These are phyloP conservation scores for Musca vetustissima DNA, from an alignment of 1,140 invertebrate genomes.

Conservation along the genomic window DNA sequence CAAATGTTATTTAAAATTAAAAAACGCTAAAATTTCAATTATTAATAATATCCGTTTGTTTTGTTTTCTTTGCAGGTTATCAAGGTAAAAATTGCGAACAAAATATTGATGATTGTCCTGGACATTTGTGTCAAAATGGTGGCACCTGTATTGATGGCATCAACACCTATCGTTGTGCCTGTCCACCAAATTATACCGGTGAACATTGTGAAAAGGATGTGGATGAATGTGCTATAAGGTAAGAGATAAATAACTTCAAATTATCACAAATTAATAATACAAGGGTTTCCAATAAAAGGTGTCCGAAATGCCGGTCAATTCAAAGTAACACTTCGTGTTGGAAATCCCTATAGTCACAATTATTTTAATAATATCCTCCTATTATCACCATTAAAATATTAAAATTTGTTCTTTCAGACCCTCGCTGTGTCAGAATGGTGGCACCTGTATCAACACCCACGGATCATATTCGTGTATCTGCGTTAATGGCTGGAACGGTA, in stretches of 20 bases:
- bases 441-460: slow-evolving; percentile 88
- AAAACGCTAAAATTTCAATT: too few relatives aligned
- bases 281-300: too few relatives aligned
- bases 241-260: slow-evolving; percentile 31
- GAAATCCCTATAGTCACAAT: too few relatives aligned
- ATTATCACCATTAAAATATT: too few relatives aligned
- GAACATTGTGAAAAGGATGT: slow-evolving; percentile 78
- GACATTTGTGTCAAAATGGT: slow-evolving; percentile 87
- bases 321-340: too few relatives aligned
- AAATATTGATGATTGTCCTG: slow-evolving; percentile 88
- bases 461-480: slow-evolving; percentile 95
- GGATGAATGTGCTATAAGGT: slow-evolving; percentile 75
- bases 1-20: too few relatives aligned
- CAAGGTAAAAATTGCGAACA: slow-evolving; percentile 84
- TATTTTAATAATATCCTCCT: too few relatives aligned
- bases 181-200: slow-evolving; percentile 85
- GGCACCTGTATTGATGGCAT: slow-evolving; percentile 86
- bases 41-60: not conserved
- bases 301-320: too few relatives aligned
- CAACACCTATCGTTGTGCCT: slow-evolving; percentile 84
- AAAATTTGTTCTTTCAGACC: slow-evolving; percentile 60
- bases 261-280: not conserved
- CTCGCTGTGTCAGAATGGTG: slow-evolving; percentile 89
- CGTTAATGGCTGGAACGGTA: slow-evolving; percentile 91
- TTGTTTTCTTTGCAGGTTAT: slow-evolving; percentile 66